A percentile compares a stretch with the other conserved stretches of the same genome.
phyloP scores from a whole-genome alignment of 2,113 vertebrate species.

The Tapirus terrestris region DNA sequence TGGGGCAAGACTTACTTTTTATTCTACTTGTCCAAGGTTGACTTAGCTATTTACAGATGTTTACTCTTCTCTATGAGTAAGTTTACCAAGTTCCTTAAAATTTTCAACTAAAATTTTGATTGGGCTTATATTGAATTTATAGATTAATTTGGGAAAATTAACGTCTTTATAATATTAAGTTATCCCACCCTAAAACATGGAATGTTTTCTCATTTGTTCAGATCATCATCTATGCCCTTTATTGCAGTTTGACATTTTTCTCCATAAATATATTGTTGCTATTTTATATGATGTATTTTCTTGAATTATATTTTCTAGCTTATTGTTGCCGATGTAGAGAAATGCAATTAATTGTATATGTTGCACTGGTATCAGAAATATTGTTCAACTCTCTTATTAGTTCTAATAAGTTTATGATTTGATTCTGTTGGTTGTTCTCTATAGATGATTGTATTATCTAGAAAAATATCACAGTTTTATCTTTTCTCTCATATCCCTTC shows the following conservation, averaged over 20 bases:
- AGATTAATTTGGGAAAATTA: not conserved
- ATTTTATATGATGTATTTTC: not conserved
- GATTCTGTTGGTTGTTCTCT: not conserved
- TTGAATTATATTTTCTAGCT: not conserved
- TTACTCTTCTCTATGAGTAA: not conserved
- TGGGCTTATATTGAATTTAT: not conserved
- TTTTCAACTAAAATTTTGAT: not conserved
- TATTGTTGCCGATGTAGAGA: not conserved
- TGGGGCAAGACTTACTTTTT: not conserved
- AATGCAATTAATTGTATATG: not conserved
- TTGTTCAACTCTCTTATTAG: not conserved
- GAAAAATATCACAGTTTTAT: not conserved
- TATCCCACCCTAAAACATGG: not conserved
- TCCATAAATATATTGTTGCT: not conserved
- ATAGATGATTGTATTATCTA: not conserved
- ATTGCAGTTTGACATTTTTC: not conserved
- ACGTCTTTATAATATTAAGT: not conserved
- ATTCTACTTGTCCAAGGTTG: not conserved
- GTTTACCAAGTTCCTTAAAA: not conserved
- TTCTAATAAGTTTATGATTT: not conserved
- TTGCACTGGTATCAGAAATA: not conserved
- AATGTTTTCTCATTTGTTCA: not conserved
- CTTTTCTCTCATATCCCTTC: not conserved
- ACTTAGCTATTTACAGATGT: not conserved
- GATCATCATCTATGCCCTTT: not conserved